Evolutionary conservation across 2,888 invertebrate genomes (phyloP).

Genomic region (Nudaria mundana): DNA sequence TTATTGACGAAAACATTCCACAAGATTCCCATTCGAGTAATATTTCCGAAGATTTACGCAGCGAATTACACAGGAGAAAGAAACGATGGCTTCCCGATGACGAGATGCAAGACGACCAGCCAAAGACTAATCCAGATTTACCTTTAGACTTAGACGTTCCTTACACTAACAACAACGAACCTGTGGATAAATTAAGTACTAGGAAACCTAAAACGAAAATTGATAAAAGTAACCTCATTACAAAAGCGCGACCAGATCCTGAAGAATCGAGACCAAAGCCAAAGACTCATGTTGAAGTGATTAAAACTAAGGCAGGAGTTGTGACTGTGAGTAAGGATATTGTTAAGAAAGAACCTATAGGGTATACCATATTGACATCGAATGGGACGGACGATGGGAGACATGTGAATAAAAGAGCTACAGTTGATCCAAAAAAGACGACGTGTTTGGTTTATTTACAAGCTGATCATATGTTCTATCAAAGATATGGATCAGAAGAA

Average conservation of each 20-base stretch:
- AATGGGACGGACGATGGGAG: conserved; percentile 79
- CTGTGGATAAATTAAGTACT: conserved; percentile 72
- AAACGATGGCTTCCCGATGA: conserved; percentile 87
- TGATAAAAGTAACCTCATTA: conserved; percentile 77
- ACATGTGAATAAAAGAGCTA: conserved; percentile 84
- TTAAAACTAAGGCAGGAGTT: conserved; percentile 84
- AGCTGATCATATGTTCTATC: conserved; percentile 97
- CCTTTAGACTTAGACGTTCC: conserved; percentile 84
- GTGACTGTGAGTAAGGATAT: conserved; percentile 84
- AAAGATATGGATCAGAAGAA: conserved; percentile 96
- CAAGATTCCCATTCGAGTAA: conserved; percentile 52
- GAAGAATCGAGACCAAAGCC: conserved; percentile 82
- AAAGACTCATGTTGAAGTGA: conserved; percentile 85
- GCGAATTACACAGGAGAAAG: conserved; percentile 65
- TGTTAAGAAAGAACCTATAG: conserved; percentile 81
- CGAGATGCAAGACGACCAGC: conserved; percentile 79
- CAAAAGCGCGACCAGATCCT: conserved; percentile 75
- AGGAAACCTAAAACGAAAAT: conserved; percentile 77
- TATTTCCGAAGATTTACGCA: conserved; percentile 59
- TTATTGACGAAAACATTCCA: conserved; percentile 52
- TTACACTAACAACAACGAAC: conserved; percentile 83
- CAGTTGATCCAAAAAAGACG: conserved; percentile 92
- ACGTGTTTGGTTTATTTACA: conserved; percentile 97
- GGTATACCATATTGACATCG: conserved; percentile 68
- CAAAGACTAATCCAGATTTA: conserved; percentile 83